These are phyloP conservation scores for Lithobates pipiens DNA, from an alignment of 2,797 vertebrate genomes.

Conservation along the genomic window DNA sequence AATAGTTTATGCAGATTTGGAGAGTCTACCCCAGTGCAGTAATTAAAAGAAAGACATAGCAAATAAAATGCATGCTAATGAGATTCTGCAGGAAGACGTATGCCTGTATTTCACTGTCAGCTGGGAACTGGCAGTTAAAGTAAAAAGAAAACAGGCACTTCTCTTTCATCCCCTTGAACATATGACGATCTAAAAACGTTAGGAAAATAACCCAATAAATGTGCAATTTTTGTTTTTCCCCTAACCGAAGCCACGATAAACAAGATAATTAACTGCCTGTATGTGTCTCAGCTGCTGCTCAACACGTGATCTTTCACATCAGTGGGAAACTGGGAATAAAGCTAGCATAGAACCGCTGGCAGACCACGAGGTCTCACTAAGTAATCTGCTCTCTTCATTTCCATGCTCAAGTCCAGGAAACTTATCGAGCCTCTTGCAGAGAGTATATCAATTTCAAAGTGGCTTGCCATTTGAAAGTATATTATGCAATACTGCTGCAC, in stretches of 20 bases:
- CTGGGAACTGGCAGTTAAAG: constrained; percentile 27
- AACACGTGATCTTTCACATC: constrained; percentile 3
- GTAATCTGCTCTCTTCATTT: neutral
- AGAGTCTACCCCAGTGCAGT: constrained; percentile 60
- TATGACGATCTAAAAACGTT: constrained; percentile 33
- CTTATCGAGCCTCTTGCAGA: neutral
- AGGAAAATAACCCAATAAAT: constrained; percentile 1
- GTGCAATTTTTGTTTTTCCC: constrained; percentile 8
- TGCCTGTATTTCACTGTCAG: constrained; percentile 44
- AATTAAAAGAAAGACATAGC: constrained; percentile 59
- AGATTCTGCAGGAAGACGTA: constrained; percentile 43
- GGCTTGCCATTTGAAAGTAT: constrained; percentile 49
- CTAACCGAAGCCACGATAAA: constrained; percentile 8
- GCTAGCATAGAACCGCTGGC: neutral
- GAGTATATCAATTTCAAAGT: neutral
- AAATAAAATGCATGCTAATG: constrained; percentile 61
- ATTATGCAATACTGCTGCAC: neutral
- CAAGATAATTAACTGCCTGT: constrained; percentile 46
- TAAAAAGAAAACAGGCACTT: constrained; percentile 30
- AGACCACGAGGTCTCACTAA: neutral
- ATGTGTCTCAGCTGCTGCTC: constrained; percentile 20
- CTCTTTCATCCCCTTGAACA: constrained; percentile 35
- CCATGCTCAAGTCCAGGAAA: neutral
- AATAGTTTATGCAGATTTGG: constrained; percentile 59
- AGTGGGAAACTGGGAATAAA: constrained; percentile 7